phyloP scores from a whole-genome alignment of 2,888 invertebrate species.

The Rhaphigaster nebulosa region DNA sequence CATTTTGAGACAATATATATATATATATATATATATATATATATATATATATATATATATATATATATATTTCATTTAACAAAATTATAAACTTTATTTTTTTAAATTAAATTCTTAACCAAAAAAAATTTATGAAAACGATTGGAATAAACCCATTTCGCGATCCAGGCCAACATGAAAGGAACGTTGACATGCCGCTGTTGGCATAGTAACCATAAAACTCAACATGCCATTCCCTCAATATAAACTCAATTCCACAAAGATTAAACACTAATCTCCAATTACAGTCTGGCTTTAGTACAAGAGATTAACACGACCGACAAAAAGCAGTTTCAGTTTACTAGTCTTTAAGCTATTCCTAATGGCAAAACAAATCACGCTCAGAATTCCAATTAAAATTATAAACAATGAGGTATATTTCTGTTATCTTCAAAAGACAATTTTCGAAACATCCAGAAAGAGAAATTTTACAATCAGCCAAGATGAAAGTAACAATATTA shows the following conservation, averaged over 20 bases:
- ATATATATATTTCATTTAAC: too few relatives aligned
- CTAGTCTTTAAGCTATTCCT: not conserved
- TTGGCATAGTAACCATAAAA: not conserved
- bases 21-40: too few relatives aligned
- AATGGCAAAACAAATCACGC: not conserved
- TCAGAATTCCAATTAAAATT: not conserved
- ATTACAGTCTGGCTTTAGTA: not conserved
- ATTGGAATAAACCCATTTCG: not conserved
- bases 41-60: too few relatives aligned
- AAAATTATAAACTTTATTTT: too few relatives aligned
- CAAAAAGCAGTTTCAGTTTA: not conserved
- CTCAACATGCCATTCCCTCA: not conserved
- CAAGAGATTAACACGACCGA: not conserved
- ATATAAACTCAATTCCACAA: not conserved
- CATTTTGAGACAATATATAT: too few relatives aligned
- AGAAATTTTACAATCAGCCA: too few relatives aligned
- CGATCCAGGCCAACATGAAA: not conserved
- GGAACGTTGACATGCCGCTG: not conserved
- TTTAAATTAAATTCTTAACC: too few relatives aligned
- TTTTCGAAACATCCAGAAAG: too few relatives aligned
- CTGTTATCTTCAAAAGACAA: not conserved
- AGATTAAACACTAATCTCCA: not conserved
- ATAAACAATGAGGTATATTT: not conserved
- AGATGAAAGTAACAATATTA: too few relatives aligned
- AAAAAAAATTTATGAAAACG: too few relatives aligned